Conservation (phyloP, 2,888 invertebrate species). For the Cabera pusaria region DNA sequence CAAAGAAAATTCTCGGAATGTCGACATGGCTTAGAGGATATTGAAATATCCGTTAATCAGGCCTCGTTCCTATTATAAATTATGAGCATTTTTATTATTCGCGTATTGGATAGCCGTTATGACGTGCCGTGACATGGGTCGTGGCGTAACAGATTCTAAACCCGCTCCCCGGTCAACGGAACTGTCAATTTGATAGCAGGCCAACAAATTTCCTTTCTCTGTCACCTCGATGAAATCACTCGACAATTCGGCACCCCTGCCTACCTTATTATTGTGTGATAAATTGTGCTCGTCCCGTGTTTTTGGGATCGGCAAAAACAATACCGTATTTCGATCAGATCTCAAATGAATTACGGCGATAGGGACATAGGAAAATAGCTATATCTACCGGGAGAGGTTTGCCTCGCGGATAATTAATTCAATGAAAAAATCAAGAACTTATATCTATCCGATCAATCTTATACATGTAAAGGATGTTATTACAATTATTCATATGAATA, state of each 20-base stretch:
- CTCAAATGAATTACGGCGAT: slow-evolving; percentile 26
- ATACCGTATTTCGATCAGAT: slow-evolving; percentile 26
- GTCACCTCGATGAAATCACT: slow-evolving; percentile 59
- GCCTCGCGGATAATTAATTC: slow-evolving; percentile 22
- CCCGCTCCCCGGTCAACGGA: slow-evolving; percentile 58
- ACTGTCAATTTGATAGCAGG: slow-evolving; percentile 70
- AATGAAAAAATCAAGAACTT: slow-evolving; percentile 26
- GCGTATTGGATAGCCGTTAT: slow-evolving; percentile 62
- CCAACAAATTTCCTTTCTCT: slow-evolving; percentile 58
- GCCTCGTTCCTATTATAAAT: slow-evolving; percentile 46
- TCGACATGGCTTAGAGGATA: slow-evolving; percentile 34
- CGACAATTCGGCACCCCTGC: slow-evolving; percentile 44
- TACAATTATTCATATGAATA: too few species aligned
- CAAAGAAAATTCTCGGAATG: slow-evolving; percentile 20
- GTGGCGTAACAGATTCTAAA: slow-evolving; percentile 60
- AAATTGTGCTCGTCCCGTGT: slow-evolving; percentile 39
- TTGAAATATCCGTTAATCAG: slow-evolving; percentile 53
- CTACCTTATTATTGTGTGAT: slow-evolving; percentile 46
- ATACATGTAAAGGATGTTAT: too few species aligned
- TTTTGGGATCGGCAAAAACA: slow-evolving; percentile 27
- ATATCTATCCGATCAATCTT: too few species aligned
- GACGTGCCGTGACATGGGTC: slow-evolving; percentile 69
- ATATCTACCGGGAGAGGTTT: slow-evolving; percentile 12
- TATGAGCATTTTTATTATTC: slow-evolving; percentile 59
- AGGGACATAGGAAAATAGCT: slow-evolving; percentile 18